These are phyloP conservation scores for Nothoprocta perdicaria DNA, from an alignment of 2,113 vertebrate genomes.

Conservation along the genomic window DNA sequence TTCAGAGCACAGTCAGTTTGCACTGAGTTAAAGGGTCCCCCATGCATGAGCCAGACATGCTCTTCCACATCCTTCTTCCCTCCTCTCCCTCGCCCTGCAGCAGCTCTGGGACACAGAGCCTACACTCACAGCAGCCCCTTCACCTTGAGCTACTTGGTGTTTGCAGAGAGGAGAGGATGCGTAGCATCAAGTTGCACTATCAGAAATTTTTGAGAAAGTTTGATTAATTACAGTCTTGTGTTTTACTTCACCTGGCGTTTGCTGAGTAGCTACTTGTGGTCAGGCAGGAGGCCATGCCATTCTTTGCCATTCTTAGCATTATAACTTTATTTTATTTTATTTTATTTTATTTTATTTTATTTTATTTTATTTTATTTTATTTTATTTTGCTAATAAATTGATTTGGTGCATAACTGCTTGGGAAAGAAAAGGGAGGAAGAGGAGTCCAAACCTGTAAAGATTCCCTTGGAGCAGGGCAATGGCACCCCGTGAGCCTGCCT, in stretches of 20 bases:
- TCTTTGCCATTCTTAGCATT: neutral
- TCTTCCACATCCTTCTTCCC: neutral
- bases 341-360: neutral
- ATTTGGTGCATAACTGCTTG: neutral
- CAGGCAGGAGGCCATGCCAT: neutral
- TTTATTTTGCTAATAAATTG: neutral
- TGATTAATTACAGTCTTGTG: neutral
- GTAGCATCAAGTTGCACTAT: neutral
- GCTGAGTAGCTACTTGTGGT: neutral
- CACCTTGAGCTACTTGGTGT: neutral
- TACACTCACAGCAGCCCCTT: neutral
- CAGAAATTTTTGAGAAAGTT: neutral
- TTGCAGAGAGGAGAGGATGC: neutral
- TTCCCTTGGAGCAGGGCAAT: rapidly evolving
- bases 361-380: neutral
- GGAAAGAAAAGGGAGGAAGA: neutral
- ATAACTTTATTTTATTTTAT: neutral
- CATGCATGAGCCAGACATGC: neutral
- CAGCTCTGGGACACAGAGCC: neutral
- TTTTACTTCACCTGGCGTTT: neutral
- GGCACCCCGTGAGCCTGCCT: too few species aligned
- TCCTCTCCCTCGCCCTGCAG: neutral
- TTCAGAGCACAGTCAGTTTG: neutral
- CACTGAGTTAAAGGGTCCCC: neutral
- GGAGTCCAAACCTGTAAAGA: neutral